Percentiles rank a stretch among this genome's conserved stretches.
phyloP scores from a whole-genome alignment of 2,113 vertebrate species.

The Dromaius novaehollandiae region DNA sequence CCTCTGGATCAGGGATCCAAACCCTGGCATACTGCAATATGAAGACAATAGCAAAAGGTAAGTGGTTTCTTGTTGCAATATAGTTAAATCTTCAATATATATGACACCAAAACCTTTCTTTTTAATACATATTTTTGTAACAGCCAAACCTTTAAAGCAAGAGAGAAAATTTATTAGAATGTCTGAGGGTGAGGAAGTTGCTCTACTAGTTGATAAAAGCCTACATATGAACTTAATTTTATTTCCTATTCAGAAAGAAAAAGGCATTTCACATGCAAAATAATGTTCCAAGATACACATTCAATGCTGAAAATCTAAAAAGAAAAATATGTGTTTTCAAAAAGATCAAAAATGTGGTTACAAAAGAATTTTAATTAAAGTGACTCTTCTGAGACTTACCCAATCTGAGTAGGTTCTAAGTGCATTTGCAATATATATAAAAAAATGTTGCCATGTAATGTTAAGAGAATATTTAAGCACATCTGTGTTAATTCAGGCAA shows the following conservation, averaged over 20 bases:
- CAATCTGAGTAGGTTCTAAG: neutral
- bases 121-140: neutral
- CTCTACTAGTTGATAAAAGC: neutral
- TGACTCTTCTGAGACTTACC: neutral
- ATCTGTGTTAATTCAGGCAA: neutral
- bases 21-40: constrained; percentile 90
- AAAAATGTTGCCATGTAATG: neutral
- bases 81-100: neutral
- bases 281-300: neutral
- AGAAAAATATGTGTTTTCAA: neutral
- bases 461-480: neutral
- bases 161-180: neutral
- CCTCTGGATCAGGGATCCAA: constrained; percentile 96
- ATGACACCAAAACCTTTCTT: neutral
- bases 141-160: neutral
- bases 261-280: neutral
- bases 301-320: neutral
- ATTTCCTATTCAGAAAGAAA: neutral
- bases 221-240: neutral
- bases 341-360: neutral
- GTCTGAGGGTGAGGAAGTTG: neutral
- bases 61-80: neutral
- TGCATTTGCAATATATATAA: neutral
- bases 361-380: neutral
- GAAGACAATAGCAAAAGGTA: constrained; percentile 13